Conservation (phyloP, 2,113 vertebrate species). For the Nerophis ophidion region DNA sequence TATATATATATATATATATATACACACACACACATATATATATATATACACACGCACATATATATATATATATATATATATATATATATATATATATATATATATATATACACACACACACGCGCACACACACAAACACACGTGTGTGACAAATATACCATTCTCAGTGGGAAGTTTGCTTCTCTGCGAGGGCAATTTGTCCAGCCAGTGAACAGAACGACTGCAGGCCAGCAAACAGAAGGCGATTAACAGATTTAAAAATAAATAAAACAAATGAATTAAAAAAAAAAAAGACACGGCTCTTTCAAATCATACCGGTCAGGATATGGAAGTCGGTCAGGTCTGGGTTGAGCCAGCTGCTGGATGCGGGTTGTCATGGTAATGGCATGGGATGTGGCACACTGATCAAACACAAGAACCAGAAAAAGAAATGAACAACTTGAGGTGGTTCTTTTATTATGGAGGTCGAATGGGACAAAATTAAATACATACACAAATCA, state of each 20-base stretch:
- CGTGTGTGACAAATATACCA: constrained; percentile 22
- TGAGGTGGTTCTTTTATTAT: too few relatives aligned
- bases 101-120: neutral
- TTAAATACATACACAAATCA: too few relatives aligned
- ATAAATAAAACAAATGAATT: too few relatives aligned
- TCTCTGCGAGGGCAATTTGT: constrained; percentile 45
- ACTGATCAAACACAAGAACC: too few relatives aligned
- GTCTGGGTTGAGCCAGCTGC: constrained; percentile 54
- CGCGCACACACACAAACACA: too few relatives aligned
- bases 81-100: neutral
- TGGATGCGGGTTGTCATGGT: constrained; percentile 55
- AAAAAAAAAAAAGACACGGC: too few relatives aligned
- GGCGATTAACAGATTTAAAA: neutral
- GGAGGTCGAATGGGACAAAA: too few relatives aligned
- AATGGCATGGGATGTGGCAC: neutral
- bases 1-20: neutral
- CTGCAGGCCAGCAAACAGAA: constrained; percentile 36
- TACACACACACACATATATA: too few relatives aligned
- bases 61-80: too few relatives aligned
- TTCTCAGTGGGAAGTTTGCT: constrained; percentile 27
- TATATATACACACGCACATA: neutral
- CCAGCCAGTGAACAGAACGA: constrained; percentile 68
- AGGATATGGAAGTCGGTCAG: constrained; percentile 48
- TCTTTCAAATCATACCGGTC: constrained; percentile 49
- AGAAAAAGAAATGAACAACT: too few relatives aligned